Conservation (phyloP, 1,140 invertebrate genomes). For the Scaptomyza pallida region DNA sequence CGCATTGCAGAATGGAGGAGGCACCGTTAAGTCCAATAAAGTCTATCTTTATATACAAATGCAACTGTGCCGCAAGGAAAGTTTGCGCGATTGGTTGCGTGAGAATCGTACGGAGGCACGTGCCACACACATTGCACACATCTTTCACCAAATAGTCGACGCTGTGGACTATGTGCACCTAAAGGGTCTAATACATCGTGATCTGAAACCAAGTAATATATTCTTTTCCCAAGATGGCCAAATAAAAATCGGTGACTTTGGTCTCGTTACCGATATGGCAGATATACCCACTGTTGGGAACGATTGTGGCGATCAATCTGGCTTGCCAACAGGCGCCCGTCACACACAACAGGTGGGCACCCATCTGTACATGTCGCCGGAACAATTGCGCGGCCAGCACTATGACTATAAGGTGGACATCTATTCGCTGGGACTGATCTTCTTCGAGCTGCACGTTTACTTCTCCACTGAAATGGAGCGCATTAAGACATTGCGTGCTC, state of each 20-base stretch:
- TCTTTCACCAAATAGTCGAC: slow-evolving; percentile 96
- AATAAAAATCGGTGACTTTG: slow-evolving; percentile 98
- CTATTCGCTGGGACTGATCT: slow-evolving; percentile 96
- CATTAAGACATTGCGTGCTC: slow-evolving; percentile 86
- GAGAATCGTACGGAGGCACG: slow-evolving; percentile 83
- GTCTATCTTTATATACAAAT: slow-evolving; percentile 98
- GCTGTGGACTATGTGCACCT: slow-evolving; percentile 98
- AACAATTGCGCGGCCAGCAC: slow-evolving; percentile 91
- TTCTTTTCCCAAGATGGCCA: slow-evolving; percentile 95
- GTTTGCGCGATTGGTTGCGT: slow-evolving; percentile 94
- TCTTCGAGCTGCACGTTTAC: slow-evolving; percentile 95
- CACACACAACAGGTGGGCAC: slow-evolving; percentile 90
- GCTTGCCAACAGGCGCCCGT: slow-evolving; percentile 65
- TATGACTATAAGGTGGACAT: slow-evolving; percentile 99
- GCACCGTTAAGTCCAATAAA: slow-evolving; percentile 71
- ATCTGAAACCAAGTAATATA: slow-evolving; percentile 98
- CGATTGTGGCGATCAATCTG: slow-evolving; percentile 66
- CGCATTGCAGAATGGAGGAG: slow-evolving; percentile 39
- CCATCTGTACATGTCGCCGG: slow-evolving; percentile 98
- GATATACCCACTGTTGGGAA: slow-evolving; percentile 86
- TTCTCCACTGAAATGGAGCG: slow-evolving; percentile 97
- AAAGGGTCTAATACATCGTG: slow-evolving; percentile 95
- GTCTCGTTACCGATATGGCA: slow-evolving; percentile 93
- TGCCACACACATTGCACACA: slow-evolving; percentile 86
- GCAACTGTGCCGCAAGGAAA: slow-evolving; percentile 96